Evolutionary conservation across 1,140 invertebrate genomes (phyloP), one percentile per base, ranked within the genome.

Genomic region (Drosophila ambigua): DNA sequence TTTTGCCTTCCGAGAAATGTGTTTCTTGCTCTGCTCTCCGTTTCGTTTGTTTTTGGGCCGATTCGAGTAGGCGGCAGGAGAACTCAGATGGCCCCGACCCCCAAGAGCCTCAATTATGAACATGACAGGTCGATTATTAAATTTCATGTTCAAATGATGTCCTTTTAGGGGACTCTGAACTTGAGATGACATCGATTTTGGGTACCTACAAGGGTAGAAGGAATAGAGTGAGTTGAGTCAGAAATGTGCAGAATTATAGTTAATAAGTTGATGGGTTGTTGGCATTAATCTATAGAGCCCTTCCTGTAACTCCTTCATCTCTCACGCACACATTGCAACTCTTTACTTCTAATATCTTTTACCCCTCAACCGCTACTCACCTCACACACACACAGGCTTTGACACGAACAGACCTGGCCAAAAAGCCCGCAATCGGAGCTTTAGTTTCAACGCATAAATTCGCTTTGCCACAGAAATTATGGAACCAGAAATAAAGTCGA

Each of bases 371-470:
- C 26, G 6, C 5, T 28, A 28, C 26, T 28, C 20, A 20, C 20
- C 20, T 20, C 20, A 20, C 35, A 5, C 43, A 23, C 41, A 51
- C 59, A 23, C 23, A 50, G 39, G 15, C 11, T 8, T 16, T 11
- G 15, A 48, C 20, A 48, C 4, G 6, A 13, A 45, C n/a, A 43
- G 16, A 1, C 16, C 0, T 46, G 4, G 5, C 5, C 16, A 23
- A 24, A 50, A 45, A 26, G 23, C 6, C 31, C 20, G 13, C 53
- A 74, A 77, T 20, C 72, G 57, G 39, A 55, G 76, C 63, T 62
- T 83, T 84, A 72, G 77, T 79, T 83, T 83, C 80, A 72, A 64
- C 63, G 55, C 72, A 84, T 87, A 84, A 84, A 84, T 84, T 81
- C 44, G 58, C 23, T 63, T 73, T 64, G 81, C 81, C 59, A 77